Percentiles rank a stretch among this genome's conserved stretches.
Evolutionary conservation across 2,113 vertebrate genomes (phyloP).

Genomic region (Gymnobelideus leadbeateri): DNA sequence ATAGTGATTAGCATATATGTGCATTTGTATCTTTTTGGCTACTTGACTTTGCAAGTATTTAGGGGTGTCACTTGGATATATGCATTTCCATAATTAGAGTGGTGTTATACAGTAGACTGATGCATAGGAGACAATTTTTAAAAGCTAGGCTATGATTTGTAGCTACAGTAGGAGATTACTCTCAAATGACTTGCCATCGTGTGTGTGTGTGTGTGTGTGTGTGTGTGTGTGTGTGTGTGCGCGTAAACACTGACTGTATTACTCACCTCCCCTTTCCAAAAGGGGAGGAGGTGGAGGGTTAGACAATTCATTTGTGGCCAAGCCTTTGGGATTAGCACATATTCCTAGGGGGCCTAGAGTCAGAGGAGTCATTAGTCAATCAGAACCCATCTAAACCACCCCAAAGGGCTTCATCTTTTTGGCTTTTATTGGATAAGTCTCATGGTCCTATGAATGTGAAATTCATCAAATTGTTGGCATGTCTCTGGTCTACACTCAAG

Average conservation of each 20-base stretch:
- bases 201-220: too few relatives aligned
- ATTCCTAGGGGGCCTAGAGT: neutral
- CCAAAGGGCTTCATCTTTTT: neutral
- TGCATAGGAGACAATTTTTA: neutral
- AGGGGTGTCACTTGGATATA: neutral
- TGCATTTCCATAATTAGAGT: neutral
- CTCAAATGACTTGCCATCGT: neutral
- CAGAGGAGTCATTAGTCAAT: neutral
- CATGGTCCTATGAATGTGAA: neutral
- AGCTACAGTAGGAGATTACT: neutral
- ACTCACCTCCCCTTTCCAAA: neutral
- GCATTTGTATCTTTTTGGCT: neutral
- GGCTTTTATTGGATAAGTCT: neutral
- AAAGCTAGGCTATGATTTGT: neutral
- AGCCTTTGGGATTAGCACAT: neutral
- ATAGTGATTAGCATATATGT: neutral
- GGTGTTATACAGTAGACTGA: neutral
- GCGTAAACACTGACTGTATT: neutral
- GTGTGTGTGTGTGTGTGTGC: too few relatives aligned
- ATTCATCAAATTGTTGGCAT: constrained; percentile 5
- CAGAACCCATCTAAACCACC: neutral
- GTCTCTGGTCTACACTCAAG: neutral
- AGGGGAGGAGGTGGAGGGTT: neutral
- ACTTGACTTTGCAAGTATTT: neutral
- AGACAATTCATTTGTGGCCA: neutral